Evolutionary conservation across 2,888 invertebrate species (phyloP), one percentile per base, ranked within the genome.

Genomic region (Periphyllus acericola): DNA sequence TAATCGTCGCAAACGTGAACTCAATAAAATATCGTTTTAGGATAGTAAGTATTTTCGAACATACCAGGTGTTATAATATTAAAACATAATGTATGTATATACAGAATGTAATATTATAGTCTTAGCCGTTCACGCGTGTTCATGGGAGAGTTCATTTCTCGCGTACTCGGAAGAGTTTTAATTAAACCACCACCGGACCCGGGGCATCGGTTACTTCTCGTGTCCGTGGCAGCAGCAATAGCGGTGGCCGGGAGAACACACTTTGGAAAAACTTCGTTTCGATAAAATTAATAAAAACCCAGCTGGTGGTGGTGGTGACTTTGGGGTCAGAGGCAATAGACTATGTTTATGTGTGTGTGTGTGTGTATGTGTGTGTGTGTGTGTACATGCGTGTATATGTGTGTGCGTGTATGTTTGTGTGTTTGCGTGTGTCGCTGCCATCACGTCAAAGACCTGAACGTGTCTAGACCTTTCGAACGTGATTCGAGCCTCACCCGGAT

Each of bases 231-330:
- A 36, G 5, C n/a, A 25, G 66, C 4, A n/a, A 25, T 36, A 29
- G n/a, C 19, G 25, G 78, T 17, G 25, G 19, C 25, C 19, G 21
- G 32, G 76, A n/a, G 17, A n/a, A 76, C 52, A 55, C 78, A 79
- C 78, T 52, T 72, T 29, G 86, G 52, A 79, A 78, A 76, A 79
- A 86, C 78, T 86, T 79, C 71, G 55, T 87, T 79, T 80, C 86
- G 80, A 87, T 80, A 81, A 74, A 87, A 87, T 87, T 87, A 87
- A 87, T 87, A 87, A 87, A 87, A 87, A 87, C 72, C 40, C 55
- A 36, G n/a, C 3, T 55, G 72, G 21, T 25, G 60, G 60, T 25
- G n/a, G 11, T 29, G 40, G 2, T 17, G 75, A 21, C 17, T 8
- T 34, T 9, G n/a, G 46, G 36, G 34, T 17, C 19, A 19, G 66